Conservation (phyloP, 2,113 vertebrate species). For the Ursus arctos region DNA sequence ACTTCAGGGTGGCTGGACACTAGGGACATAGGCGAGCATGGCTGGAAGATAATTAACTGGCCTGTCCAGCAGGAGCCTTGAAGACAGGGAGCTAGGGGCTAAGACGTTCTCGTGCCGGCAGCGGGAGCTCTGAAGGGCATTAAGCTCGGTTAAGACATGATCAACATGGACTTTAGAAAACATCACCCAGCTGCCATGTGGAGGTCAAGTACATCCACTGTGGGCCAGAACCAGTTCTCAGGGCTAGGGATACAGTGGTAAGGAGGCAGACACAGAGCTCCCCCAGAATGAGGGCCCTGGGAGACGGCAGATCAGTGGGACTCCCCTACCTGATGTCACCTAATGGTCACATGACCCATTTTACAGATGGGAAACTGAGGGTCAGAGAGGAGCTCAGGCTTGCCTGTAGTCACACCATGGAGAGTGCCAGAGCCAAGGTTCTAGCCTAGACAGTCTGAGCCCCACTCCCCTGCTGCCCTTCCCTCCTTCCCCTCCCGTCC, state of each 20-base stretch:
- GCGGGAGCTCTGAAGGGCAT: neutral
- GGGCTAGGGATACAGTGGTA: neutral
- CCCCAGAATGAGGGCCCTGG: neutral
- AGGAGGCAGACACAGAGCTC: neutral
- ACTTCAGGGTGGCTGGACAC: neutral
- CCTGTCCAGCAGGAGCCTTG: neutral
- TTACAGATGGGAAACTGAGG: slow-evolving; percentile 9
- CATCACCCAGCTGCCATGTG: neutral
- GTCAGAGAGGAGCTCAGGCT: neutral
- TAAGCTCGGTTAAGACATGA: neutral
- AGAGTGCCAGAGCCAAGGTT: neutral
- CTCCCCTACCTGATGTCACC: neutral
- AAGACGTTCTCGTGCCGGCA: neutral
- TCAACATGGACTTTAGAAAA: neutral
- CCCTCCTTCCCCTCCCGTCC: neutral
- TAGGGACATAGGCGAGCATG: neutral
- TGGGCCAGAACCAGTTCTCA: neutral
- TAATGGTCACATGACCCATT: neutral
- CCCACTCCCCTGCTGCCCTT: neutral
- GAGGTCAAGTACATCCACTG: neutral
- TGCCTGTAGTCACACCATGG: neutral
- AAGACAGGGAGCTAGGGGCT: too few species aligned
- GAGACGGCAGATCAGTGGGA: neutral
- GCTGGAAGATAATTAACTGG: neutral
- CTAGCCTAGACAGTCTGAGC: neutral